Conservation (phyloP, 1,140 invertebrate species). For the Drosophila simulans region DNA sequence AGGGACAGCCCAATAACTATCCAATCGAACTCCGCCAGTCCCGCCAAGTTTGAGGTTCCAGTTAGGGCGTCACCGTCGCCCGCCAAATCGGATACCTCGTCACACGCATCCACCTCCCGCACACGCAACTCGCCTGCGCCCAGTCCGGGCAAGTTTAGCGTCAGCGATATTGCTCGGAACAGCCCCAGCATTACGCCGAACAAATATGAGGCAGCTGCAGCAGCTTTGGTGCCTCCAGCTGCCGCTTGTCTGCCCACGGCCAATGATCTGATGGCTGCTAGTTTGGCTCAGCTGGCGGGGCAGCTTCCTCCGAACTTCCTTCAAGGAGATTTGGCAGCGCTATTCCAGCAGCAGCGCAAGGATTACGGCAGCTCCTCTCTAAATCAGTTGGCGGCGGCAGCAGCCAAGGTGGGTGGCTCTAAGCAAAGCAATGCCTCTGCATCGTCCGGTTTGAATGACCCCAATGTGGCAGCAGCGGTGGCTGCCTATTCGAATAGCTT, state of each 20-base stretch:
- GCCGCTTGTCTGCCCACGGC: slow-evolving; percentile 66
- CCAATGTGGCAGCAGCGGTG: slow-evolving; percentile 75
- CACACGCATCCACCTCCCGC: slow-evolving; percentile 61
- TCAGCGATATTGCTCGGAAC: slow-evolving; percentile 77
- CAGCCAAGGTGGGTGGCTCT: slow-evolving; percentile 75
- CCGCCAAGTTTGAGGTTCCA: slow-evolving; percentile 82
- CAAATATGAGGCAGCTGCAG: slow-evolving; percentile 59
- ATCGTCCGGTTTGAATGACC: slow-evolving; percentile 56
- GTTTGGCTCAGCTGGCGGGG: slow-evolving; percentile 76
- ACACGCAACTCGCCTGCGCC: slow-evolving; percentile 79
- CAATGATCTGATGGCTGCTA: slow-evolving; percentile 82
- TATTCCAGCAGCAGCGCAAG: slow-evolving; percentile 77
- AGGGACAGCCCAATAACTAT: slow-evolving; percentile 82
- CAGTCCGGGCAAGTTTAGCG: slow-evolving; percentile 80
- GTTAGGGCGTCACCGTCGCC: slow-evolving; percentile 80
- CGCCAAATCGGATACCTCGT: slow-evolving; percentile 81
- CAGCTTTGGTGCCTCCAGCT: slow-evolving; percentile 53
- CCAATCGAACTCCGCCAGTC: slow-evolving; percentile 80
- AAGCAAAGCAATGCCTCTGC: slow-evolving; percentile 49
- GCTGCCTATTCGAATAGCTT: slow-evolving; percentile 80
- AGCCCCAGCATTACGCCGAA: slow-evolving; percentile 83
- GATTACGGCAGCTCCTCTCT: slow-evolving; percentile 79
- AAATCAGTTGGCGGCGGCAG: slow-evolving; percentile 77
- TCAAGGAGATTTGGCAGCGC: slow-evolving; percentile 65
- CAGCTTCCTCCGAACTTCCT: slow-evolving; percentile 78